A percentile compares a stretch with the other conserved stretches of the same genome.
Evolutionary conservation across 2,888 invertebrate species (phyloP).

Genomic region (Anagyrus pseudococci): DNA sequence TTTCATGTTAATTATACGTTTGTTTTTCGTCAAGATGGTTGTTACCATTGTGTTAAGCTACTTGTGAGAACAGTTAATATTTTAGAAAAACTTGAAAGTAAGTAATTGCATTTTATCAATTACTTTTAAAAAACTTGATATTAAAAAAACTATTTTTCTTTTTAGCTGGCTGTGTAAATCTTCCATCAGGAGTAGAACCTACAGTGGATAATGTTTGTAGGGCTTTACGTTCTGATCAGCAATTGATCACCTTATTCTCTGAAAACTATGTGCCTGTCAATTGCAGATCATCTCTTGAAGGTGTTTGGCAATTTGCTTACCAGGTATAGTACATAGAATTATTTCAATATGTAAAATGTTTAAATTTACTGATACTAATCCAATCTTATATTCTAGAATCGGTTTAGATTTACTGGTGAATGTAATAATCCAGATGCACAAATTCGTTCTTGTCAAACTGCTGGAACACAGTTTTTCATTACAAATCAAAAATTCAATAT

Average conservation of each 20-base stretch:
- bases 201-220: constrained; percentile 79
- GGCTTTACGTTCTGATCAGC: constrained; percentile 78
- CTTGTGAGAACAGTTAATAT: constrained; percentile 87
- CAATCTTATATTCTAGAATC: constrained; percentile 66
- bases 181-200: constrained; percentile 70
- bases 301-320: constrained; percentile 95
- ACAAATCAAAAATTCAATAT: constrained; percentile 97
- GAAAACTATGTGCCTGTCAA: constrained; percentile 90
- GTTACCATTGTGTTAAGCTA: constrained; percentile 86
- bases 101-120: constrained; percentile 47
- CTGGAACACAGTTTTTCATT: constrained; percentile 93
- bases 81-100: constrained; percentile 86
- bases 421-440: constrained; percentile 88
- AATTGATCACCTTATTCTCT: constrained; percentile 84
- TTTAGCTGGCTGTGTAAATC: constrained; percentile 76
- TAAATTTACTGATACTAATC: neutral
- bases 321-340: constrained; percentile 64
- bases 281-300: constrained; percentile 90
- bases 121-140: constrained; percentile 9
- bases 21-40: constrained; percentile 73
- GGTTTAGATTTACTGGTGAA: constrained; percentile 89
- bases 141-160: constrained; percentile 36
- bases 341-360: constrained; percentile 8
- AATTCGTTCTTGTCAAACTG: constrained; percentile 93
- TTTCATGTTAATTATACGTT: constrained; percentile 85